phyloP scores from a whole-genome alignment of 1,140 invertebrate genomes.

The Heliothis subflexa region DNA sequence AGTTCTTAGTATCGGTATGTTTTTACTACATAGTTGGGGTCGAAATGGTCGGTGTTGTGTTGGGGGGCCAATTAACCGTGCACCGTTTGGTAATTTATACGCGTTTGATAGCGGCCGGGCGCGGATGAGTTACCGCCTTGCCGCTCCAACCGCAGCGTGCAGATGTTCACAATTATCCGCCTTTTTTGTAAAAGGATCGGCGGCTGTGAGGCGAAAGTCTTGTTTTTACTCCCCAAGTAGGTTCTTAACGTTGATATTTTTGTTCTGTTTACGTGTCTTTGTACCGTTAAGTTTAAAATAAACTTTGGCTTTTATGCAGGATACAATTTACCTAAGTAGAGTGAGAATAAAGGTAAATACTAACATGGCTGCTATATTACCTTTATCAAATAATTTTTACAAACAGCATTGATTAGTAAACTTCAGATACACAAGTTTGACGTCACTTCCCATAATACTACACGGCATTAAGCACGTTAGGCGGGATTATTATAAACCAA shows the following conservation, averaged over 20 bases:
- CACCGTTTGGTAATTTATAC: slow-evolving; percentile 52
- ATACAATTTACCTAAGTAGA: background rate
- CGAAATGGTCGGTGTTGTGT: background rate
- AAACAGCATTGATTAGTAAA: slow-evolving; percentile 15
- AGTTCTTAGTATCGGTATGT: background rate
- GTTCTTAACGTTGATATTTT: slow-evolving; percentile 17
- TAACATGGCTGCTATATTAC: background rate
- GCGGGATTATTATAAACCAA: slow-evolving; percentile 46
- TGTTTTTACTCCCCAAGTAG: slow-evolving; percentile 39
- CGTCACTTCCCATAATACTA: slow-evolving; percentile 36
- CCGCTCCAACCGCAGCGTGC: slow-evolving; percentile 51
- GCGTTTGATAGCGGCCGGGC: slow-evolving; percentile 44
- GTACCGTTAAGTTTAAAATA: slow-evolving; percentile 18
- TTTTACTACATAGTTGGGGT: slow-evolving; percentile 7
- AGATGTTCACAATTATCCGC: slow-evolving; percentile 69
- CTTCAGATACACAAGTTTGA: slow-evolving; percentile 15
- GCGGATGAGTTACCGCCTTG: slow-evolving; percentile 55
- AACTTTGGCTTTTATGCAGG: background rate
- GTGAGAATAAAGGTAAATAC: background rate
- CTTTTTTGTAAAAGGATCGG: slow-evolving; percentile 57
- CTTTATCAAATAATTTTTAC: no score
- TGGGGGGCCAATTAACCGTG: slow-evolving; percentile 43
- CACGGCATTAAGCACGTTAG: slow-evolving; percentile 31
- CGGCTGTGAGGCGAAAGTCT: slow-evolving; percentile 51
- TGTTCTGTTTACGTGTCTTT: slow-evolving; percentile 14